phyloP scores from a whole-genome alignment of 2,797 vertebrate genomes.

The Mormyrus proboscirostris region DNA sequence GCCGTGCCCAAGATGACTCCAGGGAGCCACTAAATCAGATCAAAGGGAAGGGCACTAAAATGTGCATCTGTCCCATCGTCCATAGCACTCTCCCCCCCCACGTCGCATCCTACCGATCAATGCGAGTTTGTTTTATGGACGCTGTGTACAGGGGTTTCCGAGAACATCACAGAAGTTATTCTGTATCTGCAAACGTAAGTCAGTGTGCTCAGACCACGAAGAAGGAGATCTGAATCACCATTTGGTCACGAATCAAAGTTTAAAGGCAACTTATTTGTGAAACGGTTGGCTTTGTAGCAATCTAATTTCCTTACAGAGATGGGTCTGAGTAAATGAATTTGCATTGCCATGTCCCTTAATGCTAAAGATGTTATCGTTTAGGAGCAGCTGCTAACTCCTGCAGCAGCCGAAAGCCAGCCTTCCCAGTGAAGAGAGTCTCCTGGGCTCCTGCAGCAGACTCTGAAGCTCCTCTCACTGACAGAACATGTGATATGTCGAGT shows the following conservation, averaged over 20 bases:
- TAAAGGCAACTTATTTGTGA: not conserved
- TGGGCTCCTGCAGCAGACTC: not conserved
- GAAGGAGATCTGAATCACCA: not conserved
- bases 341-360: not conserved
- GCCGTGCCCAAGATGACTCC: not conserved
- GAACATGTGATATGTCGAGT: not conserved
- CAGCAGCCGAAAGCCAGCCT: not conserved
- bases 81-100: not conserved
- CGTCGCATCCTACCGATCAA: not conserved
- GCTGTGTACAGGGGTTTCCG: not conserved
- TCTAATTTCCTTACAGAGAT: not conserved
- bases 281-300: not conserved
- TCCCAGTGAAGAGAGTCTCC: not conserved
- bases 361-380: not conserved
- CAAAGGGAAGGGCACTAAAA: slow-evolving; percentile 12
- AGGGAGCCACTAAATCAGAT: slow-evolving; percentile 2
- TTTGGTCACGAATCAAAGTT: not conserved
- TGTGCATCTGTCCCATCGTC: not conserved
- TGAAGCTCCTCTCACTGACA: not conserved
- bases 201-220: not conserved
- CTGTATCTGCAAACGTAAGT: not conserved
- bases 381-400: not conserved
- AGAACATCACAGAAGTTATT: slow-evolving; percentile 1
- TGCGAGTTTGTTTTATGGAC: not conserved
- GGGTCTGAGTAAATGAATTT: not conserved